phyloP scores from a whole-genome alignment of 1,140 invertebrate species.

The Bombyx mandarina region DNA sequence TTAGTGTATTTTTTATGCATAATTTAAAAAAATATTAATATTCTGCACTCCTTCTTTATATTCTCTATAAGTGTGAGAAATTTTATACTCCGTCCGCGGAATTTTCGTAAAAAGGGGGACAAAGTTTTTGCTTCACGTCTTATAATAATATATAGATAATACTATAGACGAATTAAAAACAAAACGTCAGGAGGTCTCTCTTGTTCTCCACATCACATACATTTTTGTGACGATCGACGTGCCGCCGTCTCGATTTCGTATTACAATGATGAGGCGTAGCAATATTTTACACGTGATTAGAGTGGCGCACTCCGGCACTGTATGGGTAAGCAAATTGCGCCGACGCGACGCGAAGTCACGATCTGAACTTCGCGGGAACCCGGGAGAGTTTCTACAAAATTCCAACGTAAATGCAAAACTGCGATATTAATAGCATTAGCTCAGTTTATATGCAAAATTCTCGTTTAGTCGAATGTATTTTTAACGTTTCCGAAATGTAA shows the following conservation, averaged over 20 bases:
- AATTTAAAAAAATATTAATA: no score
- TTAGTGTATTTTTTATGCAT: no score
- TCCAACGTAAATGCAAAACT: conserved; percentile 61
- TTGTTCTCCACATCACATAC: conserved; percentile 14
- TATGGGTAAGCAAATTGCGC: conserved; percentile 68
- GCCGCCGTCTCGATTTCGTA: conserved; percentile 50
- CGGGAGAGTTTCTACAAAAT: conserved; percentile 62
- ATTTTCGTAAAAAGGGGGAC: no score
- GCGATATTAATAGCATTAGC: conserved; percentile 57
- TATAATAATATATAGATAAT: no score
- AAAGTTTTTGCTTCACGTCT: no score
- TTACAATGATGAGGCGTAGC: conserved; percentile 50
- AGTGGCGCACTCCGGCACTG: conserved; percentile 44
- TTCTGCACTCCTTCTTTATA: no score
- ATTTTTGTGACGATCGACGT: conserved; percentile 53
- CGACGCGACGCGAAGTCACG: conserved; percentile 62
- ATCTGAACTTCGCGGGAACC: conserved; percentile 63
- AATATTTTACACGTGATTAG: conserved; percentile 71
- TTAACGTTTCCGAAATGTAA: conserved; percentile 10
- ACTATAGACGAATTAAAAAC: no score
- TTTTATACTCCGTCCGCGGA: no score
- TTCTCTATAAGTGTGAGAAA: no score
- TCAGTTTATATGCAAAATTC: conserved; percentile 16
- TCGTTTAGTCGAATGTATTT: conserved; percentile 15
- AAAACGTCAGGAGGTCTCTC: no score